These are phyloP conservation scores for Himalopsyche japonica DNA, from an alignment of 2,888 invertebrate species.

Conservation along the genomic window DNA sequence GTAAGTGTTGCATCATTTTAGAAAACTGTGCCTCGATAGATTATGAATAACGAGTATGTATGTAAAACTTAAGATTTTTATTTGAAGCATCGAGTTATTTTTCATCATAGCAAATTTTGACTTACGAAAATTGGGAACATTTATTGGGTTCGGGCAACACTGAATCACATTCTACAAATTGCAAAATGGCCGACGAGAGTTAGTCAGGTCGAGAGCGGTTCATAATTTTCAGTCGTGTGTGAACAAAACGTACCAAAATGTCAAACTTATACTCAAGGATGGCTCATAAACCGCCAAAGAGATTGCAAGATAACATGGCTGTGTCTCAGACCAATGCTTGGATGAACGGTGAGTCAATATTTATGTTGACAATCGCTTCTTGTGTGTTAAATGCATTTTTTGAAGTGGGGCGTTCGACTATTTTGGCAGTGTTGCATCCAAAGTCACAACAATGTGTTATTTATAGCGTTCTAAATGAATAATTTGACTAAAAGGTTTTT, in stretches of 20 bases:
- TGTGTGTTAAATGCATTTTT: not conserved
- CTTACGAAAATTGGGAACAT: no score
- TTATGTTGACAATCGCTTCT: slow-evolving; percentile 9
- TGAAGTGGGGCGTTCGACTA: slow-evolving; percentile 9
- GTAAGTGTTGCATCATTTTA: no score
- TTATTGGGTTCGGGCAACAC: not conserved
- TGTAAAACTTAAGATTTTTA: no score
- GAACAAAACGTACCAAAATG: slow-evolving; percentile 52
- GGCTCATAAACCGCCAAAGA: slow-evolving; percentile 73
- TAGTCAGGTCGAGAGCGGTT: not conserved
- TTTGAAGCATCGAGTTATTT: no score
- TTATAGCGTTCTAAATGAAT: not conserved
- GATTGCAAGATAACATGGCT: slow-evolving; percentile 76
- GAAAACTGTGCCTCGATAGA: no score
- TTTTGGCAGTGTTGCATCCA: not conserved
- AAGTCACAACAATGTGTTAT: slow-evolving; percentile 9
- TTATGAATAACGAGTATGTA: no score
- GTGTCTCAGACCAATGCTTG: slow-evolving; percentile 82
- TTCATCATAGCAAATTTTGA: no score
- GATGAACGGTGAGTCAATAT: slow-evolving; percentile 75
- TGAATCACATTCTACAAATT: not conserved
- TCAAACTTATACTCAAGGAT: slow-evolving; percentile 79
- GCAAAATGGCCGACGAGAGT: slow-evolving; percentile 21
- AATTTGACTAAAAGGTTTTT: not conserved
- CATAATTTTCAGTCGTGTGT: slow-evolving; percentile 3